Conservation (phyloP, 2,888 invertebrate genomes). For the Drosophila formosana region DNA sequence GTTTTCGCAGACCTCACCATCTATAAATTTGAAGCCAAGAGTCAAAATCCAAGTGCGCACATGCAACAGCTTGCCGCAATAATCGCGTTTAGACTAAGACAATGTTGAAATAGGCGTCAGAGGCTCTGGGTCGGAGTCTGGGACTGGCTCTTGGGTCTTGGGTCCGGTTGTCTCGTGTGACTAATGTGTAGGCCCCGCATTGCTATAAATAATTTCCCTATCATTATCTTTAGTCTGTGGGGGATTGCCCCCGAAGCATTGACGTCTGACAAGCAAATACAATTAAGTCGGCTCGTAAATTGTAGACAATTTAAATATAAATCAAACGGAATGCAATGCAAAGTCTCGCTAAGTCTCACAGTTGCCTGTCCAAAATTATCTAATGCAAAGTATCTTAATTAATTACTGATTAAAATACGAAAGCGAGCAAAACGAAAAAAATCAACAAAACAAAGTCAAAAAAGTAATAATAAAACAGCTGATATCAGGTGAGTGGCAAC, state of each 20-base stretch:
- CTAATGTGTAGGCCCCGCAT: conserved; percentile 60
- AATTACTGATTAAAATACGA: conserved; percentile 68
- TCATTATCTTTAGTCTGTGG: conserved; percentile 53
- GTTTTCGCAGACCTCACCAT: conserved; percentile 22
- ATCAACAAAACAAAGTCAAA: conserved; percentile 2
- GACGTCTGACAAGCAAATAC: conserved; percentile 76
- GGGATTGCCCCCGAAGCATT: conserved; percentile 55
- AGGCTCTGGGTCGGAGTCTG: conserved; percentile 1
- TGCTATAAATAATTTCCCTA: conserved; percentile 65
- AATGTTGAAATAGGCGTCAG: conserved; percentile 22
- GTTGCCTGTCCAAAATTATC: conserved; percentile 63
- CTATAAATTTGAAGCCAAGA: conserved; percentile 18
- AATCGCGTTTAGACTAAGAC: conserved; percentile 2
- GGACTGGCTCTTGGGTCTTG: background rate
- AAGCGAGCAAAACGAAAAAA: conserved; percentile 2
- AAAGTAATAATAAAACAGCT: conserved; percentile 37
- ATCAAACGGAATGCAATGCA: conserved; percentile 37
- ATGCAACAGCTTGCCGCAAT: conserved; percentile 11
- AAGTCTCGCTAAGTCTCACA: conserved; percentile 31
- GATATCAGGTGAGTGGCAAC: conserved; percentile 59
- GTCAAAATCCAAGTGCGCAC: conserved; percentile 14
- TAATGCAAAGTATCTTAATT: conserved; percentile 76
- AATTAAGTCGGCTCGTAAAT: conserved; percentile 74
- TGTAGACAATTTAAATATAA: conserved; percentile 58
- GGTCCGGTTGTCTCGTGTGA: conserved; percentile 38